Evolutionary conservation across 2,113 vertebrate species (phyloP), one percentile per base, ranked within the genome.

Genomic region (Octodon degus): DNA sequence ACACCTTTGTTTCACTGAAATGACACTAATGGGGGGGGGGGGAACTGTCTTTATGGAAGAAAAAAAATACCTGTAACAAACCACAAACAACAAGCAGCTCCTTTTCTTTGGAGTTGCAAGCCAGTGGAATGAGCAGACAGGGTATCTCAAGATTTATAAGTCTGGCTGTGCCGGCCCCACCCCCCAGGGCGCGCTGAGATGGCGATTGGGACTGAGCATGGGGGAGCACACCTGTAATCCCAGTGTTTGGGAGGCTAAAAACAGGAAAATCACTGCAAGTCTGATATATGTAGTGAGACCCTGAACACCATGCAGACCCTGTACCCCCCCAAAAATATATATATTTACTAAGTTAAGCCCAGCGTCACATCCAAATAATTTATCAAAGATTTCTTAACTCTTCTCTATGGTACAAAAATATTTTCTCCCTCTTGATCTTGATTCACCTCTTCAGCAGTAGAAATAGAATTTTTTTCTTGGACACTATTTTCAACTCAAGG

Each of bases 1-100:
- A 90, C 88, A 96, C 37, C 65, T 85, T 95, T 93, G 92, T 90
- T 97, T 97, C 76, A 1, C 25, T 0, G 47, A 97, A 97, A 96
- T 93, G 86, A 95, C 95, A 90, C 65, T 96, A 96, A 96, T 96
- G 93, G 87, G 12, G 53, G 1, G 53, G 4, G 37, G 40, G 11
- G 53, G 92, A 79, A 27, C 7, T n/a, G 55, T 32, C 76, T 92
- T 93, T 93, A 85, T 82, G 93, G 81, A 86, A 95, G 81, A 81
- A 91, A 91, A 91, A 89, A 95, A 93, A 67, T 50, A 84, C 20
- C 40, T 74, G 34, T 30, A 83, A n/a, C 86, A 93, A 93, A 63
- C 32, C 16, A 30, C 53, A 84, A 27, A 37, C 74, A 89, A 91
- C 86, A 86, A 95, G 82, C 0, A 80, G n/a, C n/a, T 89, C 37